Percentiles rank a stretch among this genome's conserved stretches.
These are phyloP conservation scores for Catonia carolina DNA, from an alignment of 2,888 invertebrate species.

Conservation along the genomic window DNA sequence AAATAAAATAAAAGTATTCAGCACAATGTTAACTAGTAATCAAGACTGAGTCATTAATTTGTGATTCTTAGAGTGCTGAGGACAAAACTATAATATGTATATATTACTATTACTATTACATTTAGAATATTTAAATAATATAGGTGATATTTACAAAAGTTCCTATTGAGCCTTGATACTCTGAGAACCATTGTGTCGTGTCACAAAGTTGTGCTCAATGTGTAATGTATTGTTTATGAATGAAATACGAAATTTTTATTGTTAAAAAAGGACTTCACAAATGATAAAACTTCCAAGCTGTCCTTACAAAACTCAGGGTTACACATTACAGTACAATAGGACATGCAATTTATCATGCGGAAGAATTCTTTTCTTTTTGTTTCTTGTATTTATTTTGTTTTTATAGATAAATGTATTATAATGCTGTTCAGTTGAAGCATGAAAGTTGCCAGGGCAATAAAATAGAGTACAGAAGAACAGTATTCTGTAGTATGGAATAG, in stretches of 20 bases:
- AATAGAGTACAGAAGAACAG: no score
- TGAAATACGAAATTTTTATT: constrained; percentile 2
- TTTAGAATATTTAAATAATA: constrained; percentile 29
- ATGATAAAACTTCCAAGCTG: constrained; percentile 25
- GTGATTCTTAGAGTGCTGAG: constrained; percentile 27
- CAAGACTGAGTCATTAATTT: constrained; percentile 27
- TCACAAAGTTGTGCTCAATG: constrained; percentile 33
- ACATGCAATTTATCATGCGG: constrained; percentile 12
- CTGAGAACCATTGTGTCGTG: constrained; percentile 33
- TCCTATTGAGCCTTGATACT: constrained; percentile 36
- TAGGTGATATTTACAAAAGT: constrained; percentile 36
- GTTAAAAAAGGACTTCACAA: constrained; percentile 14
- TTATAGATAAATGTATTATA: no score
- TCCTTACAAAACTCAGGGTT: constrained; percentile 32
- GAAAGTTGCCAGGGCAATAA: no score
- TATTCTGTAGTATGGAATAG: no score
- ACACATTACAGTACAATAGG: constrained; percentile 34
- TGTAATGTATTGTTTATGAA: constrained; percentile 17
- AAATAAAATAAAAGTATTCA: no score
- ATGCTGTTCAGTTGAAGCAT: no score
- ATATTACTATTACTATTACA: no score
- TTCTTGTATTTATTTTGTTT: background rate
- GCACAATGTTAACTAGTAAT: constrained; percentile 25
- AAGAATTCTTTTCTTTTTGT: constrained; percentile 8
- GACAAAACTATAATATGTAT: no score